A percentile compares a stretch with the other conserved stretches of the same genome.
Evolutionary conservation across 2,113 vertebrate genomes (phyloP).

Genomic region (Prochilodus magdalenae): DNA sequence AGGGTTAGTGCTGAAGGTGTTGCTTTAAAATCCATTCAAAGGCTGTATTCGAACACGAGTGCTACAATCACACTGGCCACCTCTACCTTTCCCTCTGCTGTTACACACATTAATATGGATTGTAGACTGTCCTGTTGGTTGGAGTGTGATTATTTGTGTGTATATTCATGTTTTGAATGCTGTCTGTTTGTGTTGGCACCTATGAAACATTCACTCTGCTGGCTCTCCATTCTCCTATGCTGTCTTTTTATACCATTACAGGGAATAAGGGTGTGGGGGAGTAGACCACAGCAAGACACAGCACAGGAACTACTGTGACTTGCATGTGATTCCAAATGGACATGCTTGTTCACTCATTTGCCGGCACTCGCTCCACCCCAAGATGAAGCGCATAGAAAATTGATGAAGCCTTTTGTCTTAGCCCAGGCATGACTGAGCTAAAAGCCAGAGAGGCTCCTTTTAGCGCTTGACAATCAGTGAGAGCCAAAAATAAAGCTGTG

Average conservation of each 20-base stretch:
- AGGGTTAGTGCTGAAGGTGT: no score
- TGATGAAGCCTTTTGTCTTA: not conserved
- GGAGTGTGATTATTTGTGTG: not conserved
- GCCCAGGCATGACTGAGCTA: constrained; percentile 21
- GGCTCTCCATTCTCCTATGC: not conserved
- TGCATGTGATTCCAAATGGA: constrained; percentile 5
- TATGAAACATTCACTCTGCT: not conserved
- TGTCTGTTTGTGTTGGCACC: not conserved
- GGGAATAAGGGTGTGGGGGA: not conserved
- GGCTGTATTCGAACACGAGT: no score
- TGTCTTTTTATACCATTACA: not conserved
- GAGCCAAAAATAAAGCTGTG: constrained; percentile 52
- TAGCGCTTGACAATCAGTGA: not conserved
- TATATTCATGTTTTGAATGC: not conserved
- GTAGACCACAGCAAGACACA: not conserved
- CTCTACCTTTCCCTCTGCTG: constrained; percentile 6
- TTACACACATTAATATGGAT: not conserved
- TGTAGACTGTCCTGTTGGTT: no score
- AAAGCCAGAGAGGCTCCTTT: constrained; percentile 22
- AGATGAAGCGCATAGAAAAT: not conserved
- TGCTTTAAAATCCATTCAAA: no score
- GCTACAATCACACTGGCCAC: no score
- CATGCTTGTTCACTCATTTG: constrained; percentile 19
- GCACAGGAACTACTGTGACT: not conserved
- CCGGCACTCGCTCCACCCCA: not conserved